These are phyloP conservation scores for Coranthus polyacanthus DNA, from an alignment of 2,797 vertebrate genomes.

Conservation along the genomic window DNA sequence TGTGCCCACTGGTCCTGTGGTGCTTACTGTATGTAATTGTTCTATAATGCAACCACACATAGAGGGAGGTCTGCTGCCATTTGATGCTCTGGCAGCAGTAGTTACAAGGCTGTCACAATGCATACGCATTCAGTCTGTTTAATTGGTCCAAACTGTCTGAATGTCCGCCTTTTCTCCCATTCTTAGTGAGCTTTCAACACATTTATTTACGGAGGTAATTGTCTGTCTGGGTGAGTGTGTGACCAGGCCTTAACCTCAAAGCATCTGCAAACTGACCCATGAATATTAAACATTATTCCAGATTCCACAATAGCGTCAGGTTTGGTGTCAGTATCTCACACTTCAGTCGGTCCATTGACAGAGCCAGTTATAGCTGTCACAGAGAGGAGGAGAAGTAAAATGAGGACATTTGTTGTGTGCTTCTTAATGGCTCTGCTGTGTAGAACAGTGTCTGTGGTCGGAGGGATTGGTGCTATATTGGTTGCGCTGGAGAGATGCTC, in stretches of 20 bases:
- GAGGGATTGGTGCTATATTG: too few relatives aligned
- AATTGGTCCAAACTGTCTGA: slow-evolving; percentile 58
- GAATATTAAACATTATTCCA: slow-evolving; percentile 66
- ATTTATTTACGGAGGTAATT: slow-evolving; percentile 59
- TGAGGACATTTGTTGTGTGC: not conserved
- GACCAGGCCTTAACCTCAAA: slow-evolving; percentile 34
- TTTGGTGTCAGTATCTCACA: slow-evolving; percentile 28
- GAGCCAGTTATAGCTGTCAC: slow-evolving; percentile 1
- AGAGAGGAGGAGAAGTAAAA: not conserved
- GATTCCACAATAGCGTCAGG: slow-evolving; percentile 33
- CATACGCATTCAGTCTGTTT: slow-evolving; percentile 37
- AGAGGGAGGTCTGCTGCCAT: slow-evolving; percentile 22
- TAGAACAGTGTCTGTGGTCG: not conserved
- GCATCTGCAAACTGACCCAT: slow-evolving; percentile 49
- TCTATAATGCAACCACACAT: slow-evolving; percentile 35
- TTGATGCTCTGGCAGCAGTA: slow-evolving; percentile 42
- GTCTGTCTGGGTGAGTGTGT: slow-evolving; percentile 42
- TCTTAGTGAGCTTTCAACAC: slow-evolving; percentile 53
- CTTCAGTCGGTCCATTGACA: slow-evolving; percentile 20
- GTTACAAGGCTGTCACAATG: slow-evolving; percentile 52
- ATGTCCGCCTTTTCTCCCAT: too few relatives aligned
- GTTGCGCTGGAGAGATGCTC: too few relatives aligned
- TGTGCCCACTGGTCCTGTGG: slow-evolving; percentile 14
- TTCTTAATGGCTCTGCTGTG: not conserved
- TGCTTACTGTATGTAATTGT: slow-evolving; percentile 29